Conservation (phyloP, 2,888 invertebrate species). For the Chrysotoxum bicinctum region DNA sequence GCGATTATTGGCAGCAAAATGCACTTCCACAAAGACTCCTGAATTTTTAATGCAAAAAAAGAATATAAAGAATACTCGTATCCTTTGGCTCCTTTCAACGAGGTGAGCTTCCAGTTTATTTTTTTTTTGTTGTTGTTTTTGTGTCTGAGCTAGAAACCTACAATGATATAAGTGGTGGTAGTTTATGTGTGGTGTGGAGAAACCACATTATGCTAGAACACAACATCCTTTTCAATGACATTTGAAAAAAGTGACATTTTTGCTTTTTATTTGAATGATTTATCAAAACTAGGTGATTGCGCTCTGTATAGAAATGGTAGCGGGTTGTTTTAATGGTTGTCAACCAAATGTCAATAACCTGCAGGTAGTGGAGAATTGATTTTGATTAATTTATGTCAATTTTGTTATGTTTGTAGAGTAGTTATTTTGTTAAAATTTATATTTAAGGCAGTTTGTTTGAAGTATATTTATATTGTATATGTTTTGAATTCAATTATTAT, state of each 20-base stretch:
- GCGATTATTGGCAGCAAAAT: not conserved
- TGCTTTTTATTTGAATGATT: slow-evolving; percentile 53
- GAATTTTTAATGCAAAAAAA: slow-evolving; percentile 44
- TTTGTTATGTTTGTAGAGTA: no score
- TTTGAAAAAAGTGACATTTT: slow-evolving; percentile 10
- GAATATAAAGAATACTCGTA: no score
- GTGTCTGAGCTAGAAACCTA: not conserved
- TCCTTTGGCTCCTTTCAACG: slow-evolving; percentile 21
- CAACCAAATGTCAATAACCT: slow-evolving; percentile 44
- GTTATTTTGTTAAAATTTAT: no score
- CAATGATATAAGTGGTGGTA: not conserved
- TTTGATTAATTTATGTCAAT: slow-evolving; percentile 42
- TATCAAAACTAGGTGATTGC: not conserved
- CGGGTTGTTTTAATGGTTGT: slow-evolving; percentile 5
- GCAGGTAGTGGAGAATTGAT: slow-evolving; percentile 8
- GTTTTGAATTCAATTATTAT: no score
- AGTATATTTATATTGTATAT: no score
- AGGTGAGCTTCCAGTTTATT: not conserved
- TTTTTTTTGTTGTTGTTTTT: not conserved
- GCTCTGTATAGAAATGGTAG: not conserved
- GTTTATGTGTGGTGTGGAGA: not conserved
- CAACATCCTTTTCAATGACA: not conserved
- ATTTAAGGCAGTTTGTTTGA: no score
- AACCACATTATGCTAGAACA: not conserved
- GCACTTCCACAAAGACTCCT: slow-evolving; percentile 23